Conservation (phyloP, 2,113 vertebrate genomes). For the Microcebus murinus region DNA sequence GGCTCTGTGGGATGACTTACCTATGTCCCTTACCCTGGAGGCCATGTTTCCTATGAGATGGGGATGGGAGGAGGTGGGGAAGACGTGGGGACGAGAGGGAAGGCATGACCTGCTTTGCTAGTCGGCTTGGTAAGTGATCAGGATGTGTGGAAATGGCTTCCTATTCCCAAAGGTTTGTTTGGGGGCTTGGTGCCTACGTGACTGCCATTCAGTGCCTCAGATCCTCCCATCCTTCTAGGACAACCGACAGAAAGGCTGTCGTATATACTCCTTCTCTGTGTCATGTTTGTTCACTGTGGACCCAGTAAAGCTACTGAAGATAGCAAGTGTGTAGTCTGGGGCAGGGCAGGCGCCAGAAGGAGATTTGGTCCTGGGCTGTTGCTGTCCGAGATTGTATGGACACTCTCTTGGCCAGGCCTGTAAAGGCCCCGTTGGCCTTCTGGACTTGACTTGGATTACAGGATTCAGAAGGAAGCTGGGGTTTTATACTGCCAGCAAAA, state of each 20-base stretch:
- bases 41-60: background rate
- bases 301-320: background rate
- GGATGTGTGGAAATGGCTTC: background rate
- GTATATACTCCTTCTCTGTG: background rate
- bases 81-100: background rate
- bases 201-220: background rate
- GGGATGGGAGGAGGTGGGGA: background rate
- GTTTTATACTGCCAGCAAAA: slow-evolving; percentile 16
- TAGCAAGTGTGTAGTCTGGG: background rate
- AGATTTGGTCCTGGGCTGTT: background rate
- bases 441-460: background rate
- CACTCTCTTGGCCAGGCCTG: background rate
- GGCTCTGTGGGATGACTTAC: background rate
- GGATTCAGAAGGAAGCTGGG: slow-evolving; percentile 3
- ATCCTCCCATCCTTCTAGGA: background rate
- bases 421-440: background rate
- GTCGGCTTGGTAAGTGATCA: background rate
- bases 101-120: background rate
- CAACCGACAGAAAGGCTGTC: background rate
- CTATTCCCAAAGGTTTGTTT: slow-evolving; percentile 4
- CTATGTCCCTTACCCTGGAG: background rate
- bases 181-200: background rate
- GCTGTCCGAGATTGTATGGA: background rate
- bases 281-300: background rate
- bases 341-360: background rate